Evolutionary conservation across 1,140 invertebrate genomes (phyloP).

Genomic region (Drosophila bipectinata): DNA sequence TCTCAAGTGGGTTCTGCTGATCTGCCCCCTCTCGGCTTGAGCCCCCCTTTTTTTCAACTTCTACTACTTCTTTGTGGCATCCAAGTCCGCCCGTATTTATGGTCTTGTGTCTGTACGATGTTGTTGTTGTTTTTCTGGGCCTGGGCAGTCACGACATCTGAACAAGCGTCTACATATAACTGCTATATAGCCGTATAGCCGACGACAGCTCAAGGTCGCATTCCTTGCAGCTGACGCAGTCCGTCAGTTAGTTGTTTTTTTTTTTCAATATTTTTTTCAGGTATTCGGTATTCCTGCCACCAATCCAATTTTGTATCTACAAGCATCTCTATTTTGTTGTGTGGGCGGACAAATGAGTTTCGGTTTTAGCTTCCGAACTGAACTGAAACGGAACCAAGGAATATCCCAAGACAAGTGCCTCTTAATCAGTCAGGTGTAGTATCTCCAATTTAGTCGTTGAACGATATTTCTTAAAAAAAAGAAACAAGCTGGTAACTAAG

Average conservation of each 20-base stretch:
- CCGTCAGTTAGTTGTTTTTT: slow-evolving; percentile 55
- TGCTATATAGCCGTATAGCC: slow-evolving; percentile 15
- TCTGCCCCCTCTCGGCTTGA: background rate
- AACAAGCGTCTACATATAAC: slow-evolving; percentile 34
- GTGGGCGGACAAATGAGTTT: slow-evolving; percentile 50
- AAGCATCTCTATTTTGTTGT: slow-evolving; percentile 18
- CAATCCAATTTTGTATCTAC: background rate
- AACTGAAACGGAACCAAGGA: background rate
- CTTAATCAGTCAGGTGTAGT: slow-evolving; percentile 18
- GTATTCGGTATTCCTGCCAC: slow-evolving; percentile 23
- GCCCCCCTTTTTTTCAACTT: background rate
- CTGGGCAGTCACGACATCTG: slow-evolving; percentile 66
- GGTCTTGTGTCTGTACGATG: slow-evolving; percentile 16
- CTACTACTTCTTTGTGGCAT: background rate
- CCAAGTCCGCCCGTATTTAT: slow-evolving; percentile 16
- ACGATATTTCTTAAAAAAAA: background rate
- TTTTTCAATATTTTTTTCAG: slow-evolving; percentile 17
- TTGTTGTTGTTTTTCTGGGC: slow-evolving; percentile 30
- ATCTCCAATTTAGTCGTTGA: background rate
- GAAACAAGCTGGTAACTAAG: background rate
- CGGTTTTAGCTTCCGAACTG: slow-evolving; percentile 27
- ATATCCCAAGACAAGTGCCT: slow-evolving; percentile 32
- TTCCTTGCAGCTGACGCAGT: slow-evolving; percentile 69
- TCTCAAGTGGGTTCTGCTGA: slow-evolving; percentile 36
- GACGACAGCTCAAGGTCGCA: slow-evolving; percentile 77